A percentile compares a stretch with the other conserved stretches of the same genome.
Conservation (phyloP, 2,113 vertebrate genomes). For the Suncus etruscus region DNA sequence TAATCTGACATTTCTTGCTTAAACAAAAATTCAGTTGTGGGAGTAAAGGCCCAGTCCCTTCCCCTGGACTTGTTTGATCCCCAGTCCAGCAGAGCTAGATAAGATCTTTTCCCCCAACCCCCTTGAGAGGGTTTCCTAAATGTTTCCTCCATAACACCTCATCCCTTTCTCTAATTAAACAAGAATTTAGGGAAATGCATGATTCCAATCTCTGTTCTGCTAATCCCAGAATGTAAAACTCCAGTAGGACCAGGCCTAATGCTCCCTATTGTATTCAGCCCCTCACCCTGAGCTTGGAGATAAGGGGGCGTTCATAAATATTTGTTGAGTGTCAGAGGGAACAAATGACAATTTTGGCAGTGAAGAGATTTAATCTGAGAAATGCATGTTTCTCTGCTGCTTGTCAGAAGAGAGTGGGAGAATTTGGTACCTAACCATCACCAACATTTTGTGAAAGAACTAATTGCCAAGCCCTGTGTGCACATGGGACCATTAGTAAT, state of each 20-base stretch:
- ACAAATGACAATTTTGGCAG: neutral
- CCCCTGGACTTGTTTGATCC: neutral
- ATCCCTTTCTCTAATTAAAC: neutral
- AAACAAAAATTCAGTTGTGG: neutral
- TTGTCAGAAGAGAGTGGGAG: constrained; percentile 78
- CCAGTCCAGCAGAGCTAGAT: neutral
- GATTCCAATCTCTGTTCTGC: neutral
- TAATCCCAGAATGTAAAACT: neutral
- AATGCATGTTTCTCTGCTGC: constrained; percentile 73
- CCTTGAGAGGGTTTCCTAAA: neutral
- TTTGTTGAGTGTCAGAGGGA: constrained; percentile 35
- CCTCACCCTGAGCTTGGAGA: neutral
- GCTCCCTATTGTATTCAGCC: neutral
- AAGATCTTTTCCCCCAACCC: neutral
- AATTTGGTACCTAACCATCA: constrained; percentile 85
- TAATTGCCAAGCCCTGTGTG: constrained; percentile 89
- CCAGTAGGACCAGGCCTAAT: neutral
- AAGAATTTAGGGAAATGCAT: neutral
- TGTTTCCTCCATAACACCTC: neutral
- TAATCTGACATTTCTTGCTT: constrained; percentile 7
- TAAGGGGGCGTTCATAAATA: neutral
- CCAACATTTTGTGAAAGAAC: constrained; percentile 90
- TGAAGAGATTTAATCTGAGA: constrained; percentile 63
- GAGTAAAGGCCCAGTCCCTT: neutral
- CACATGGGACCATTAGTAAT: constrained; percentile 91